Evolutionary conservation across 2,888 invertebrate genomes (phyloP).

Genomic region (Pyrrhopygopsis socrates): DNA sequence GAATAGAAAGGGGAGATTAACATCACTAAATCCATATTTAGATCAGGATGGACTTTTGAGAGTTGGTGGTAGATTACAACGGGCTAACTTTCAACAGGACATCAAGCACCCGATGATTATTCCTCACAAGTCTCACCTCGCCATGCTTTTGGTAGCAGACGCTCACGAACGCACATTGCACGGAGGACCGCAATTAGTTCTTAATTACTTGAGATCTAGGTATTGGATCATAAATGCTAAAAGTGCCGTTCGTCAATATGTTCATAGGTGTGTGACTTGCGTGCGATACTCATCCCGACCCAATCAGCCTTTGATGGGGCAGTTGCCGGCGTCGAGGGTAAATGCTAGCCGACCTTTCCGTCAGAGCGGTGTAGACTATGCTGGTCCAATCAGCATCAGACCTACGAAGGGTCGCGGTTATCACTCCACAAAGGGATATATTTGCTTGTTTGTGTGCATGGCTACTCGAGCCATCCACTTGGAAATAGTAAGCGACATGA

Average conservation of each 20-base stretch:
- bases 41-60: conserved; percentile 69
- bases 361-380: conserved; percentile 65
- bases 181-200: conserved; percentile 77
- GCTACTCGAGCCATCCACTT: conserved; percentile 72
- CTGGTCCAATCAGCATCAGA: conserved; percentile 55
- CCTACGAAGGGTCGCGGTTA: conserved; percentile 50
- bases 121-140: conserved; percentile 67
- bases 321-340: conserved; percentile 38
- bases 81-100: conserved; percentile 50
- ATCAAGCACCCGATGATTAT: conserved; percentile 81
- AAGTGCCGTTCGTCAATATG: conserved; percentile 36
- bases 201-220: conserved; percentile 61
- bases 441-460: conserved; percentile 73
- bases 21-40: conserved; percentile 76
- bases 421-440: conserved; percentile 51
- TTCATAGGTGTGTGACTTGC: conserved; percentile 58
- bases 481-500: conserved; percentile 69
- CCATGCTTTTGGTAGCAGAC: conserved; percentile 74
- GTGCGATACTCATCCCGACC: conserved; percentile 35
- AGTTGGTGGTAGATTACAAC: conserved; percentile 79
- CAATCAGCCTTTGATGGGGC: conserved; percentile 66
- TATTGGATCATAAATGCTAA: conserved; percentile 74
- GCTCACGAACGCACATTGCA: conserved; percentile 78
- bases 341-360: conserved; percentile 54
- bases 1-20: conserved; percentile 7